phyloP scores from a whole-genome alignment of 1,140 invertebrate genomes.

The Planococcus citri region DNA sequence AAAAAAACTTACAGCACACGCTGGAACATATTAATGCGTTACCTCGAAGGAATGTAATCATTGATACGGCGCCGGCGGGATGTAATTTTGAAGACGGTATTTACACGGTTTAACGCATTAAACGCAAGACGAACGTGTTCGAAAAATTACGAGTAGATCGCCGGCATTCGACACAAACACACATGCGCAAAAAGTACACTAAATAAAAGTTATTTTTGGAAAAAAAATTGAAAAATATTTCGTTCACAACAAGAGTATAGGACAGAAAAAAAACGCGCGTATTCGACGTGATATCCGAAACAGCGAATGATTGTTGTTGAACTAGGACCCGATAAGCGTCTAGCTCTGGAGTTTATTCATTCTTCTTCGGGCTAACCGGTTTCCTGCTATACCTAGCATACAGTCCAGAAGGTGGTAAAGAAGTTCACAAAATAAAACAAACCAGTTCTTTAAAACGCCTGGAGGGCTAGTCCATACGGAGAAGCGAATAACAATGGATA shows the following conservation, averaged over 20 bases:
- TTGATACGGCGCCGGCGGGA: too few relatives aligned
- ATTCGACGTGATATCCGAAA: neutral
- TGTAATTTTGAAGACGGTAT: too few relatives aligned
- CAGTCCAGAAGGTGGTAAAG: neutral
- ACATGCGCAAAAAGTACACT: neutral
- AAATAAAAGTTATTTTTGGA: neutral
- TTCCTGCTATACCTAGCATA: neutral
- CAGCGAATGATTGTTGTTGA: neutral
- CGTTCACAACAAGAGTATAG: neutral
- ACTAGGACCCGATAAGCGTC: slow-evolving; percentile 1
- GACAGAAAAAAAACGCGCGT: neutral
- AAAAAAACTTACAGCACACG: too few relatives aligned
- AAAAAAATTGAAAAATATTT: neutral
- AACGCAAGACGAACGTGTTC: neutral
- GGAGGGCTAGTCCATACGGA: neutral
- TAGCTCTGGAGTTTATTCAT: neutral
- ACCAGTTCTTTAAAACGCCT: neutral
- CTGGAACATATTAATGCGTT: too few relatives aligned
- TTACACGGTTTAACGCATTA: too few relatives aligned
- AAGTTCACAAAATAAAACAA: neutral
- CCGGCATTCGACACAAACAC: neutral
- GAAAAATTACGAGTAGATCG: neutral
- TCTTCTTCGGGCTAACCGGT: neutral
- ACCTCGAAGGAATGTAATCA: too few relatives aligned
- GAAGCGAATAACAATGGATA: too few relatives aligned